phyloP scores from a whole-genome alignment of 2,888 invertebrate species.

The Rhagonycha lutea region DNA sequence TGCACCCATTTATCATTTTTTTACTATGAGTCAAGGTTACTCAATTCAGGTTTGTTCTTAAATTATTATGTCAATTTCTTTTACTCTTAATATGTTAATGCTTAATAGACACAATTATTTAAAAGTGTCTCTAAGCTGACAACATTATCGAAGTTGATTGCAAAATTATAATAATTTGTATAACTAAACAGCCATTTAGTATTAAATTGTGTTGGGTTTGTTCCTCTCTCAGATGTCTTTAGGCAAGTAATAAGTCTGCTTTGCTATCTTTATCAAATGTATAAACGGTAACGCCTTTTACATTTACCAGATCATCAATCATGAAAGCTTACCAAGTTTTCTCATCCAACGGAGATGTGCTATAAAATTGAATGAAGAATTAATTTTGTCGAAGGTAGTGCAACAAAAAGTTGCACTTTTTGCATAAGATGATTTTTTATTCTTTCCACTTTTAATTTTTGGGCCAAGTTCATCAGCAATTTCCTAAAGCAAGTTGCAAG shows the following conservation, averaged over 20 bases:
- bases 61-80: slow-evolving; percentile 2
- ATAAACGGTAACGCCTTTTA: slow-evolving; percentile 1
- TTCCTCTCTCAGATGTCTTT: background rate
- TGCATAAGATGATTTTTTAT: background rate
- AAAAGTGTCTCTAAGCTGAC: background rate
- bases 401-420: background rate
- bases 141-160: background rate
- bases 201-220: background rate
- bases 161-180: background rate
- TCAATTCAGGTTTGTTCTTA: background rate
- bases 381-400: background rate
- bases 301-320: slow-evolving; percentile 12
- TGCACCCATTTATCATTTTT: background rate
- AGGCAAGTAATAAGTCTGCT: slow-evolving; percentile 13
- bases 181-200: background rate
- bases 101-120: background rate
- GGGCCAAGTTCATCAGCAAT: background rate
- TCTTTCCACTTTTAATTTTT: background rate
- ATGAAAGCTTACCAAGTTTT: slow-evolving; percentile 5
- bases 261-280: slow-evolving; percentile 17
- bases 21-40: background rate
- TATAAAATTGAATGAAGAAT: background rate
- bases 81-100: background rate
- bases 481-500: background rate
- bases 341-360: background rate